Evolutionary conservation across 1,140 invertebrate genomes (phyloP), one percentile per base, ranked within the genome.

Genomic region (Stegodyphus dumicola): DNA sequence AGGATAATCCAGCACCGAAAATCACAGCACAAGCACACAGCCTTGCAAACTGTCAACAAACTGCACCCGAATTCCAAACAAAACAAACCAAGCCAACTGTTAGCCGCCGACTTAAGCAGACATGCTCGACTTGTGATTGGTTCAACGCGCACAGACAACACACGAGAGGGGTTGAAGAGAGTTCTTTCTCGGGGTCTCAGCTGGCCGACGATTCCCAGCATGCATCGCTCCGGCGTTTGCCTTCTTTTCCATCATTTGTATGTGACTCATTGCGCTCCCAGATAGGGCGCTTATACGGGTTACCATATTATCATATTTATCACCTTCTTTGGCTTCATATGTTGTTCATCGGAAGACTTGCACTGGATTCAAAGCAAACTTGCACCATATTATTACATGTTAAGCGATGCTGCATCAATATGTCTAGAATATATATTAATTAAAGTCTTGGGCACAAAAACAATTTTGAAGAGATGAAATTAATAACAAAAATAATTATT

Each of bases 1-100:
- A 33, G 1, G 33, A 33, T 33, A 33, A 33, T 33, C 33, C 33
- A 33, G 33, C 33, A 33, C 33, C 1, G 33, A 33, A 33, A 33
- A 33, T 33, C 33, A 33, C 33, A 33, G 33, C 33, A 33, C 33
- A 33, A 33, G 33, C 33, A 33, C 33, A 33, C 33, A 33, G 33
- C 33, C 33, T 33, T 33, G 1, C 33, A 33, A 33, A 33, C 33
- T 33, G 15, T 18, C 9, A 67, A 18, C n/a, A 18, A 6, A 4
- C n/a, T 18, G 17, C n/a, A 67, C n/a, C n/a, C 66, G 33, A 67
- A 67, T 18, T 18, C n/a, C 66, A 67, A 67, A 17, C 76, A 77
- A 18, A 11, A n/a, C 53, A 66, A 64, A 54, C 67, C 52, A 80
- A 80, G 78, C 78, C 78, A 80, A 80, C 78, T 80, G 78, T 80